A percentile compares a stretch with the other conserved stretches of the same genome.
phyloP scores from a whole-genome alignment of 1,140 invertebrate species.

The Glossosoma conforme region DNA sequence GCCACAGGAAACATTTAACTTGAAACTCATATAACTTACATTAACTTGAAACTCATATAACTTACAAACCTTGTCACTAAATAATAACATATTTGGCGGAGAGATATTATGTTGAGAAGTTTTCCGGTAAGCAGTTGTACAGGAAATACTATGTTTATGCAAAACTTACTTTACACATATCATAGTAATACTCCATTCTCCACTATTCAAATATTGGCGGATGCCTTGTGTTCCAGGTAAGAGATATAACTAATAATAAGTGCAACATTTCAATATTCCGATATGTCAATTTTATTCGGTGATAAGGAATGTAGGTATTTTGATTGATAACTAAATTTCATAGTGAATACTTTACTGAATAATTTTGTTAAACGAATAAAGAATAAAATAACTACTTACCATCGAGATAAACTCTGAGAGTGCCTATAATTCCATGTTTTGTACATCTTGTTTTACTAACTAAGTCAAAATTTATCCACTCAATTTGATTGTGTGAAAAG shows the following conservation, averaged over 20 bases:
- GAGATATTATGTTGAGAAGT: too few species aligned
- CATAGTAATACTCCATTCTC: too few species aligned
- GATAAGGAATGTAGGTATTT: neutral
- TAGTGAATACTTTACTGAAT: neutral
- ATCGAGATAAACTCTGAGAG: constrained; percentile 72
- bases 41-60: too few species aligned
- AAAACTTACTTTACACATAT: too few species aligned
- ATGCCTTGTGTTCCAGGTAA: neutral
- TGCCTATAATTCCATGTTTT: constrained; percentile 67
- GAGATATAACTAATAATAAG: neutral
- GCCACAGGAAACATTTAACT: too few species aligned
- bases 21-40: too few species aligned
- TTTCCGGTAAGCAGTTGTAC: too few species aligned
- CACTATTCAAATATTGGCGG: too few species aligned
- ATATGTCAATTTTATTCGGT: constrained; percentile 1
- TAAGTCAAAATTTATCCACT: constrained; percentile 62
- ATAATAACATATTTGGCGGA: too few species aligned
- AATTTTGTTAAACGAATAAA: neutral
- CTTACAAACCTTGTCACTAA: too few species aligned
- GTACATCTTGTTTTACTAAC: constrained; percentile 72
- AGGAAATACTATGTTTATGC: too few species aligned
- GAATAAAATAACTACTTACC: constrained; percentile 55
- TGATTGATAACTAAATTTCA: neutral
- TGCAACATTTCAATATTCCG: neutral
- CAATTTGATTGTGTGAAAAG: constrained; percentile 69